phyloP scores from a whole-genome alignment of 1,140 invertebrate species.

The Drosophila lini region DNA sequence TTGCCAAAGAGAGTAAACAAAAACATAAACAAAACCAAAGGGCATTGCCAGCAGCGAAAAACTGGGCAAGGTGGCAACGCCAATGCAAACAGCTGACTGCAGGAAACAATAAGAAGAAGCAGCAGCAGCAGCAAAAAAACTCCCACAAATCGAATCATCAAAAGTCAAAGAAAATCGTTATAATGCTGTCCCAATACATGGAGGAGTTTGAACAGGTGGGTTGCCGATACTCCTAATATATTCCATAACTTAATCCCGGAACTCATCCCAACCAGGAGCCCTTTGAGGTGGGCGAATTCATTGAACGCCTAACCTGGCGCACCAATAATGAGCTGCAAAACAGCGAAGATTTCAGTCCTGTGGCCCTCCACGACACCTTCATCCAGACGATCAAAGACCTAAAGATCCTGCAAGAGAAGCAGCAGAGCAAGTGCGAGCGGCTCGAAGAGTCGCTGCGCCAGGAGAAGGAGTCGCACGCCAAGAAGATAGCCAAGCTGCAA shows the following conservation, averaged over 20 bases:
- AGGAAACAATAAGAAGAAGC: slow-evolving; percentile 25
- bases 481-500: slow-evolving; percentile 92
- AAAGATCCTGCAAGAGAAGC: slow-evolving; percentile 91
- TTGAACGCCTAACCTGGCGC: slow-evolving; percentile 97
- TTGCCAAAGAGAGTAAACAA: slow-evolving; percentile 17
- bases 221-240: background rate
- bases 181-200: slow-evolving; percentile 94
- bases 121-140: slow-evolving; percentile 36
- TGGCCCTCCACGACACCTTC: slow-evolving; percentile 95
- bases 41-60: slow-evolving; percentile 16
- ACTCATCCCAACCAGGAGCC: slow-evolving; percentile 89
- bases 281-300: slow-evolving; percentile 98
- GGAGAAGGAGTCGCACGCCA: slow-evolving; percentile 93
- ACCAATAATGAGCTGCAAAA: slow-evolving; percentile 92
- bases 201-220: slow-evolving; percentile 91
- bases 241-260: background rate
- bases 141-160: slow-evolving; percentile 47
- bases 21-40: slow-evolving; percentile 24
- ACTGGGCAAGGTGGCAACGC: slow-evolving; percentile 31
- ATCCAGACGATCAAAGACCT: slow-evolving; percentile 94
- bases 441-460: slow-evolving; percentile 93
- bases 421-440: slow-evolving; percentile 94
- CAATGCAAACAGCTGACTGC: slow-evolving; percentile 34
- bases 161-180: slow-evolving; percentile 63
- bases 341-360: slow-evolving; percentile 90